Conservation (phyloP, 1,140 invertebrate species). For the Caerostris darwini region DNA sequence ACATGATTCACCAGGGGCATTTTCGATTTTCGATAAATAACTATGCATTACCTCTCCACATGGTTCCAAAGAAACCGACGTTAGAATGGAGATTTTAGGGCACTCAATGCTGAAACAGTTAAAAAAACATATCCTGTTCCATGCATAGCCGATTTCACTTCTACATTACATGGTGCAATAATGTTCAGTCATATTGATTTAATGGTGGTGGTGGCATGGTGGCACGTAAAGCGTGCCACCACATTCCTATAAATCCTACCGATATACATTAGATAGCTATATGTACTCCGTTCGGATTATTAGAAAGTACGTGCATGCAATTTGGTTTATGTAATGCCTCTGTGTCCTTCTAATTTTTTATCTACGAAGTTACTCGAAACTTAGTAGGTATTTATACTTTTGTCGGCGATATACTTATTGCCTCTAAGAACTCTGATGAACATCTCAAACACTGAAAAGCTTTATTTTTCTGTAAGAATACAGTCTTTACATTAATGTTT, state of each 20-base stretch:
- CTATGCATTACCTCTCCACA: conserved; percentile 79
- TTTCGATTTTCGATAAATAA: conserved; percentile 78
- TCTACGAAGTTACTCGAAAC: conserved; percentile 11
- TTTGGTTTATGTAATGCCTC: conserved; percentile 76
- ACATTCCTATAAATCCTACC: conserved; percentile 65
- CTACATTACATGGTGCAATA: conserved; percentile 54
- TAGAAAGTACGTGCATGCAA: conserved; percentile 76
- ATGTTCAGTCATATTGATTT: conserved; percentile 74
- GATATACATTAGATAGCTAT: conserved; percentile 76
- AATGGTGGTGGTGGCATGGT: neutral
- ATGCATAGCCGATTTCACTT: conserved; percentile 64
- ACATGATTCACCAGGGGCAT: conserved; percentile 65
- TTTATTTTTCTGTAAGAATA: conserved; percentile 81
- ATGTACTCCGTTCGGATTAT: conserved; percentile 67
- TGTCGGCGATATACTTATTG: conserved; percentile 81
- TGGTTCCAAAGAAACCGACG: conserved; percentile 78
- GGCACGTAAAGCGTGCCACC: conserved; percentile 59
- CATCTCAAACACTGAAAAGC: conserved; percentile 81
- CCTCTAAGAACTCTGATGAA: conserved; percentile 79
- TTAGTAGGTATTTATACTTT: conserved; percentile 79
- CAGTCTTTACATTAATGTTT: conserved; percentile 80
- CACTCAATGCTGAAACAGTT: conserved; percentile 71
- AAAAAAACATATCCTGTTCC: conserved; percentile 72
- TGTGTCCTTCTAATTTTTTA: conserved; percentile 57
- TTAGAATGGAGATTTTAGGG: conserved; percentile 76